Base-by-base conservation (phyloP, 2,113 vertebrate species). In the Paracanthobrama guichenoti region DNA sequence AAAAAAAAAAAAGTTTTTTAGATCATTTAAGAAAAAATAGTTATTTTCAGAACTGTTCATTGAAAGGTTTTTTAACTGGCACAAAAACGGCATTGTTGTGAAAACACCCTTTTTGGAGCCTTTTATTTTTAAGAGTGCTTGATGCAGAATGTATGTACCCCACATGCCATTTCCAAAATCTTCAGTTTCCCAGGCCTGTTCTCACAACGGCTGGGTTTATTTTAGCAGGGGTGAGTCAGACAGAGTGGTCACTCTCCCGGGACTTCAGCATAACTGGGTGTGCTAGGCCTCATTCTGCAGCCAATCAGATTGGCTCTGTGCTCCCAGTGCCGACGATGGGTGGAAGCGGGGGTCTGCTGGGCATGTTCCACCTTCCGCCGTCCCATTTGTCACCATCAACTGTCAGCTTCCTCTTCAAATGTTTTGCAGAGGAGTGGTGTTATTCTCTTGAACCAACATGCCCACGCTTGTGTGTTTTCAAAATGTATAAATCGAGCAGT, bases 161-260 rank as follows among this genome's bases (percentile, higher is more conserved):
- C 90, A 16, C 89, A 86, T 89, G 89, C 90, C 85, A 87, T 89
- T 92, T 91, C 90, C 64, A 89, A 87, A 92, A 90, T 88, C 53
- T 89, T 90, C 87, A 88, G 90, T 91, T 94, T 94, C 94, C 94
- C 94, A 94, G 93, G 94, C 91, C 93, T 90, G 92, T 94, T 94
- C 94, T 94, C 94, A 94, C 94, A 95, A 92, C 93, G 93, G 90
- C 88, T 90, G 77, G 64, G 92, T 94, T 95, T 94, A 95, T 94
- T 94, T 95, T 94, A 91, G 90, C 90, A 88, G 81, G 86, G 89
- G 88, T 95, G 93, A 95, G 89, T 95, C 94, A 92, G 92, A 91
- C 90, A 84, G 89, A 90, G 86, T 57, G 78, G 87, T 86, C 50
- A 78, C 85, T 94, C 94, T 92, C 93, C 85, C 83, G 92, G 91